Conservation (phyloP, 2,113 vertebrate genomes). For the Ameiurus melas region DNA sequence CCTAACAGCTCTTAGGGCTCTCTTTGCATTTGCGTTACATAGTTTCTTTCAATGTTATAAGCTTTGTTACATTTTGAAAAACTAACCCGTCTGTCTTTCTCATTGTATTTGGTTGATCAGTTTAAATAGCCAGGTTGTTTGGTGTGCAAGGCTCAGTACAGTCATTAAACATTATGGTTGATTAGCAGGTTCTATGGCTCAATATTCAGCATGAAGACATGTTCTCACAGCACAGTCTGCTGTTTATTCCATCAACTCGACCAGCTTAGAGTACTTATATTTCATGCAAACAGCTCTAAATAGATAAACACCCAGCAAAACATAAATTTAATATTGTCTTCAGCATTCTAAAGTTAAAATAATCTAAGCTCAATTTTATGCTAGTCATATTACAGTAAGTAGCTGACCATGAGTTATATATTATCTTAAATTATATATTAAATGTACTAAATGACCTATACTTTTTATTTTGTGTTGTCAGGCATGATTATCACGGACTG, state of each 20-base stretch:
- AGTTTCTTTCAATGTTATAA: background rate
- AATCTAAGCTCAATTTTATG: background rate
- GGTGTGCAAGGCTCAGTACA: conserved; percentile 11
- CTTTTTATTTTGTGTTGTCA: background rate
- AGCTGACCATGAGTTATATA: background rate
- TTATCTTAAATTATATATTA: background rate
- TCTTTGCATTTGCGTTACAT: background rate
- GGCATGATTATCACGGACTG: background rate
- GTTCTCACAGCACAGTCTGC: background rate
- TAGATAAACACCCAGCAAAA: background rate
- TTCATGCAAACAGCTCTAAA: background rate
- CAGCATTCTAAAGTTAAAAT: background rate
- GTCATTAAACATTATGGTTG: conserved; percentile 33
- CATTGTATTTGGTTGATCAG: background rate
- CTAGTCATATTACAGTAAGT: background rate
- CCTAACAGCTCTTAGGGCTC: background rate
- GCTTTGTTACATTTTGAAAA: background rate
- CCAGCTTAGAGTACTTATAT: background rate
- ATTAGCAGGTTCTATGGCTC: conserved; percentile 31
- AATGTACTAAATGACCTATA: background rate
- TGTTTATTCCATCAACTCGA: background rate
- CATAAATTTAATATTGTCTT: background rate
- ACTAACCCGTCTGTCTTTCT: background rate
- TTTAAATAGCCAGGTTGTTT: conserved; percentile 24
- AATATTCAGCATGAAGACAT: background rate